These are phyloP conservation scores for Oreochromis niloticus DNA, from an alignment of 2,113 vertebrate species.

Conservation along the genomic window DNA sequence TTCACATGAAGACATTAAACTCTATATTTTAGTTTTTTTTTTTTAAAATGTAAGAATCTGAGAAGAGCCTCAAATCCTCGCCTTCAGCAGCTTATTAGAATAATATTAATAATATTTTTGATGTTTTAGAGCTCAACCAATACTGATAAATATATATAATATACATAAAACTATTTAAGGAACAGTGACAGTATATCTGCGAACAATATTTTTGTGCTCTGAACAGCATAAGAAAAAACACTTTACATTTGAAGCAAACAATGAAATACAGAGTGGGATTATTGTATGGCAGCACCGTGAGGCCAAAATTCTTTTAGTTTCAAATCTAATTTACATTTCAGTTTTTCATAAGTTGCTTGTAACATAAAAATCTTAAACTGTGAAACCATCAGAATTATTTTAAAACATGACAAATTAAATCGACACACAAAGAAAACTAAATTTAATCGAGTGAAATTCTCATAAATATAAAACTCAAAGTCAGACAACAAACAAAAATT, in stretches of 20 bases:
- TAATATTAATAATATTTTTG: not conserved
- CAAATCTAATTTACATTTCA: not conserved
- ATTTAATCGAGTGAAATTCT: not conserved
- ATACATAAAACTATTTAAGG: not conserved
- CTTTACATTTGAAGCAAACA: not conserved
- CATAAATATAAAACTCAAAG: not conserved
- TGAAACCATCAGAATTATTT: not conserved
- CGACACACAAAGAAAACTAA: not conserved
- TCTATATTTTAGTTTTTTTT: not conserved
- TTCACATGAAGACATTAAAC: not conserved
- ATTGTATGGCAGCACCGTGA: not conserved
- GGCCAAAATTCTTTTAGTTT: not conserved
- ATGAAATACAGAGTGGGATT: not conserved
- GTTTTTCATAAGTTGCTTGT: not conserved
- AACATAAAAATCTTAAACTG: not conserved
- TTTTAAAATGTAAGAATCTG: not conserved
- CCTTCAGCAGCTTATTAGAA: not conserved
- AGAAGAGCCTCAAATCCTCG: not conserved
- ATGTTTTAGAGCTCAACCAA: not conserved
- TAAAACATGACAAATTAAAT: not conserved
- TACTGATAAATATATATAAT: not conserved
- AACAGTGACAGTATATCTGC: not conserved
- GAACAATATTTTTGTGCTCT: not conserved
- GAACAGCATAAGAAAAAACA: not conserved
- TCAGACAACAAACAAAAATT: not conserved